phyloP scores from a whole-genome alignment of 2,113 vertebrate species.

The Brachyhypopomus occidentalis region DNA sequence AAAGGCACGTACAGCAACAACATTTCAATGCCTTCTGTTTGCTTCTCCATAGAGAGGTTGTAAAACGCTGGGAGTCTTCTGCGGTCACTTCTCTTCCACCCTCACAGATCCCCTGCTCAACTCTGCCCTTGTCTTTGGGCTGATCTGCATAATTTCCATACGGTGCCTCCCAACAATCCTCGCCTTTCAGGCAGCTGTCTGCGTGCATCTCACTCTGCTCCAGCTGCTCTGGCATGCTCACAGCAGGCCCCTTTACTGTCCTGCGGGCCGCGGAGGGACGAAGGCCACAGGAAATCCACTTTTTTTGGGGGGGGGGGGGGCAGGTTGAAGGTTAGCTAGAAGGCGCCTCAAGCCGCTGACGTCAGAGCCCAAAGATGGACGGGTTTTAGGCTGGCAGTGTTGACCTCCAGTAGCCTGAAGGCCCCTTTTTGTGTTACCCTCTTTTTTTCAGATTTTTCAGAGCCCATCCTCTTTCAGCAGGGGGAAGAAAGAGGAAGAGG shows the following conservation, averaged over 20 bases:
- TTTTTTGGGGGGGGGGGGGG: slow-evolving; percentile 42
- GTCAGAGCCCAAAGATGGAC: slow-evolving; percentile 57
- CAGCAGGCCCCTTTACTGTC: slow-evolving; percentile 71
- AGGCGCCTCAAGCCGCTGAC: slow-evolving; percentile 51
- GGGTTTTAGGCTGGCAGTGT: slow-evolving; percentile 46
- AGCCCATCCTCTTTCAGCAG: slow-evolving; percentile 14
- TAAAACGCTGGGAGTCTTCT: slow-evolving; percentile 46
- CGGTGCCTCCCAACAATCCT: slow-evolving; percentile 69
- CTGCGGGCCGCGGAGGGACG: slow-evolving; percentile 46
- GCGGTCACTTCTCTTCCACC: slow-evolving; percentile 45
- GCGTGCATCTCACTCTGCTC: slow-evolving; percentile 48
- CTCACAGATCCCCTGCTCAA: slow-evolving; percentile 65
- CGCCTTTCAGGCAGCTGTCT: slow-evolving; percentile 66
- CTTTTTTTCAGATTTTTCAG: neutral
- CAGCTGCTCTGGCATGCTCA: slow-evolving; percentile 70
- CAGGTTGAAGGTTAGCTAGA: slow-evolving; percentile 64
- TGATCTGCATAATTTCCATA: slow-evolving; percentile 79
- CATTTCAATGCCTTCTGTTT: slow-evolving; percentile 44
- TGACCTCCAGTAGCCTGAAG: slow-evolving; percentile 38
- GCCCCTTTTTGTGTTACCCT: slow-evolving; percentile 2
- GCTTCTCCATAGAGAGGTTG: slow-evolving; percentile 41
- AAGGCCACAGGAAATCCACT: slow-evolving; percentile 69
- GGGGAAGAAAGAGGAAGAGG: slow-evolving; percentile 3
- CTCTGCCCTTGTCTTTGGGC: slow-evolving; percentile 65
- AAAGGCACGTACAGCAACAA: slow-evolving; percentile 59